Percentiles rank a stretch among this genome's conserved stretches.
phyloP scores from a whole-genome alignment of 2,888 invertebrate genomes.

The Drosophila siamana region DNA sequence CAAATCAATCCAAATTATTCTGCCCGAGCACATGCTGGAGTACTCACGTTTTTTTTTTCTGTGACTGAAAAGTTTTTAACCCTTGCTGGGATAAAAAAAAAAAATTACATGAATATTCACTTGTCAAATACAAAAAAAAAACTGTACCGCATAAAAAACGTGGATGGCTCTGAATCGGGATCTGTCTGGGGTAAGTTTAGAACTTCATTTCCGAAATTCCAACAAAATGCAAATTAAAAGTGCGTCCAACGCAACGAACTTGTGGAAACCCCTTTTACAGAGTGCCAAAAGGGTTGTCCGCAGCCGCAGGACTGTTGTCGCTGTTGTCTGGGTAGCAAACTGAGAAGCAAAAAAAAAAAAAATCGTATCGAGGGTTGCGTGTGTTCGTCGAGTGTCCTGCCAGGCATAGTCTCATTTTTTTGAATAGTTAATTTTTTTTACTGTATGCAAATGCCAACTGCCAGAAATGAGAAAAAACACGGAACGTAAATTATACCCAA shows the following conservation, averaged over 20 bases:
- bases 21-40: conserved; percentile 83
- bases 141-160: conserved; percentile 49
- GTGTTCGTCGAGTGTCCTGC: conserved; percentile 75
- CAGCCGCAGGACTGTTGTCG: conserved; percentile 72
- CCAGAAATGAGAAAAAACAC: conserved; percentile 11
- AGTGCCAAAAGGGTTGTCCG: conserved; percentile 80
- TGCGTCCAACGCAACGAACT: conserved; percentile 50
- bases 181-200: conserved; percentile 70
- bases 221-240: conserved; percentile 85
- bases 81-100: conserved; percentile 68
- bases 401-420: conserved; percentile 71
- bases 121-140: conserved; percentile 82
- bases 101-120: conserved; percentile 84
- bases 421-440: conserved; percentile 67
- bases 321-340: conserved; percentile 69
- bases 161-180: conserved; percentile 32
- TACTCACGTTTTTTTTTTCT: conserved; percentile 84
- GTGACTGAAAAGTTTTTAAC: conserved; percentile 74
- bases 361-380: conserved; percentile 68
- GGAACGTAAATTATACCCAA: conserved; percentile 56
- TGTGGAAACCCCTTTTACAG: conserved; percentile 75
- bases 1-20: conserved; percentile 78
- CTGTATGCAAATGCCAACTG: conserved; percentile 74
- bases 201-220: conserved; percentile 78
- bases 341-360: conserved; percentile 41